Evolutionary conservation across 1,140 invertebrate species (phyloP).

Genomic region (Drosophila kepulauana): DNA sequence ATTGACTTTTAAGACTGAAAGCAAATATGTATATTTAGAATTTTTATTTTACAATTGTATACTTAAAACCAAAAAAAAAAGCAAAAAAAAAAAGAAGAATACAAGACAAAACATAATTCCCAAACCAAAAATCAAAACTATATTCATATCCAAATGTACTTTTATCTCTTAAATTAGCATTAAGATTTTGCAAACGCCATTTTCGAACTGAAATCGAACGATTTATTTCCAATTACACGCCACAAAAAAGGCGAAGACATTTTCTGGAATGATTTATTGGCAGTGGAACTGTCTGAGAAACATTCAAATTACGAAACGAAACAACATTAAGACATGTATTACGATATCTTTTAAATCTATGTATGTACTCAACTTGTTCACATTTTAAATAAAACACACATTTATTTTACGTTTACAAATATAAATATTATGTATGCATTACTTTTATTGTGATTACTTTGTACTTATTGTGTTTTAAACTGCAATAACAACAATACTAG

Average conservation of each 20-base stretch:
- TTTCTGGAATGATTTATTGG: slow-evolving; percentile 39
- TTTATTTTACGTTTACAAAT: slow-evolving; percentile 57
- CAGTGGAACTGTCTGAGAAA: slow-evolving; percentile 66
- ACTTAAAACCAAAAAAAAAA: slow-evolving; percentile 51
- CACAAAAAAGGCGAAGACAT: slow-evolving; percentile 49
- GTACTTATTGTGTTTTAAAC: slow-evolving; percentile 57
- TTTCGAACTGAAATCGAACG: slow-evolving; percentile 20
- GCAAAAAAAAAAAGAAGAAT: slow-evolving; percentile 7
- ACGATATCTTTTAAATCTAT: slow-evolving; percentile 35
- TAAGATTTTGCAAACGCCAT: slow-evolving; percentile 47
- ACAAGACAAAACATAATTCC: slow-evolving; percentile 54
- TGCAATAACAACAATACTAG: slow-evolving; percentile 66
- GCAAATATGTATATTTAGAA: slow-evolving; percentile 35
- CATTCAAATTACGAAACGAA: slow-evolving; percentile 23
- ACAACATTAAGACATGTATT: slow-evolving; percentile 62
- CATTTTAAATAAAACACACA: slow-evolving; percentile 66
- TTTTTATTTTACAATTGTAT: slow-evolving; percentile 59
- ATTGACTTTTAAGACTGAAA: slow-evolving; percentile 71
- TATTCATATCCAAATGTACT: slow-evolving; percentile 59
- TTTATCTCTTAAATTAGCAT: slow-evolving; percentile 41
- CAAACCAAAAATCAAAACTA: slow-evolving; percentile 69
- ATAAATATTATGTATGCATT: slow-evolving; percentile 54
- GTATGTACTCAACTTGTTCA: slow-evolving; percentile 42
- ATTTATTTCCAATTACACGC: slow-evolving; percentile 29
- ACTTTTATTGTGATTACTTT: slow-evolving; percentile 59